Percentiles rank a stretch among this genome's conserved stretches.
phyloP scores from a whole-genome alignment of 2,113 vertebrate genomes.

The Archilochus colubris region DNA sequence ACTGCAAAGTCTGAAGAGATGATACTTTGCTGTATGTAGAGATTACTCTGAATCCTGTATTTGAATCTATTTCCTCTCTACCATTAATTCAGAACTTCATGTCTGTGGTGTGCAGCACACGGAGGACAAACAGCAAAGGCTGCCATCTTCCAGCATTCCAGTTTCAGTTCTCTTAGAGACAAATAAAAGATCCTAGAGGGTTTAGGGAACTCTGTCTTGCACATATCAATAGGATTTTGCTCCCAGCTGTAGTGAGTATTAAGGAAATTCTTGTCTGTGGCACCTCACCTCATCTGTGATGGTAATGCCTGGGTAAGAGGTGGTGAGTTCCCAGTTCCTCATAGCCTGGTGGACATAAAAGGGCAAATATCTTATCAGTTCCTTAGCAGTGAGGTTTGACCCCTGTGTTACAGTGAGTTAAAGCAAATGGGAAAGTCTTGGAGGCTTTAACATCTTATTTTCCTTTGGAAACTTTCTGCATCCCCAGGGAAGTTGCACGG shows the following conservation, averaged over 20 bases:
- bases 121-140: not conserved
- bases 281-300: not conserved
- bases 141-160: not conserved
- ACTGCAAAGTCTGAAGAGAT: not conserved
- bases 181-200: not conserved
- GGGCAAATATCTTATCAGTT: not conserved
- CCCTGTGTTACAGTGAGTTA: not conserved
- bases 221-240: slow-evolving; percentile 12
- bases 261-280: not conserved
- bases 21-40: not conserved
- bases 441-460: not conserved
- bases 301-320: fast-evolving
- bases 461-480: not conserved
- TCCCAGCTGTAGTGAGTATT: not conserved
- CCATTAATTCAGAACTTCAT: not conserved
- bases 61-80: not conserved
- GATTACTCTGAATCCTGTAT: not conserved
- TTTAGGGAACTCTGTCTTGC: not conserved
- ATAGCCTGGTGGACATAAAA: not conserved
- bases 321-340: not conserved
- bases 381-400: not conserved
- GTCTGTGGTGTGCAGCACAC: not conserved
- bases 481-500: not conserved
- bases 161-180: not conserved
- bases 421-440: not conserved